Conservation (phyloP, 2,888 invertebrate species). For the Drosophila meridionalis region DNA sequence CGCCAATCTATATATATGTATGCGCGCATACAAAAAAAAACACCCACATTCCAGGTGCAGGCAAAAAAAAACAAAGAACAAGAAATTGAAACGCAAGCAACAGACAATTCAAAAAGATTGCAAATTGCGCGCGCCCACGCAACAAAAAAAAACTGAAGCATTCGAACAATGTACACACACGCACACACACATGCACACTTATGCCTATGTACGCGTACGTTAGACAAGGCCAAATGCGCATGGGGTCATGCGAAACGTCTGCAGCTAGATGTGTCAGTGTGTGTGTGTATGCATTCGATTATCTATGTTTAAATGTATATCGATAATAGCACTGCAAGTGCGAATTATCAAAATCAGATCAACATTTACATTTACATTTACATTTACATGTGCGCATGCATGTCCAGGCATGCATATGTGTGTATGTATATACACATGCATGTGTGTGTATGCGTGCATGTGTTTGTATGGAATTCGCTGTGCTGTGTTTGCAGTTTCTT, state of each 20-base stretch:
- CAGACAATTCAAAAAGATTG: constrained; percentile 14
- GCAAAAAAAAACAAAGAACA: neutral
- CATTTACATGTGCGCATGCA: constrained; percentile 16
- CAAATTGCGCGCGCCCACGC: constrained; percentile 37
- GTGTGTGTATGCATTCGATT: constrained; percentile 19
- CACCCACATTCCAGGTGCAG: constrained; percentile 10
- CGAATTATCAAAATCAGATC: constrained; percentile 46
- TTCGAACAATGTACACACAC: constrained; percentile 28
- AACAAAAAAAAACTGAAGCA: constrained; percentile 7
- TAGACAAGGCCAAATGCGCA: constrained; percentile 52
- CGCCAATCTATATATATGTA: neutral
- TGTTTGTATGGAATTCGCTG: constrained; percentile 15
- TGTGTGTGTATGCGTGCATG: neutral
- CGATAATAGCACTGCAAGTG: constrained; percentile 35
- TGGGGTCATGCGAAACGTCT: constrained; percentile 52
- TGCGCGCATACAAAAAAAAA: constrained; percentile 9
- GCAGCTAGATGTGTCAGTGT: constrained; percentile 5
- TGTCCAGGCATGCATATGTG: constrained; percentile 1
- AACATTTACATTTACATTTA: constrained; percentile 6
- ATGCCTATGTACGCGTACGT: neutral
- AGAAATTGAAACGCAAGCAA: constrained; percentile 6
- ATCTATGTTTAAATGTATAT: constrained; percentile 11
- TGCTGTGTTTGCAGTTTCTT: constrained; percentile 24
- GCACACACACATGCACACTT: neutral
- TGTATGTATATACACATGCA: neutral